Conservation (phyloP, 2,797 vertebrate genomes). For the Lagocephalus sceleratus region DNA sequence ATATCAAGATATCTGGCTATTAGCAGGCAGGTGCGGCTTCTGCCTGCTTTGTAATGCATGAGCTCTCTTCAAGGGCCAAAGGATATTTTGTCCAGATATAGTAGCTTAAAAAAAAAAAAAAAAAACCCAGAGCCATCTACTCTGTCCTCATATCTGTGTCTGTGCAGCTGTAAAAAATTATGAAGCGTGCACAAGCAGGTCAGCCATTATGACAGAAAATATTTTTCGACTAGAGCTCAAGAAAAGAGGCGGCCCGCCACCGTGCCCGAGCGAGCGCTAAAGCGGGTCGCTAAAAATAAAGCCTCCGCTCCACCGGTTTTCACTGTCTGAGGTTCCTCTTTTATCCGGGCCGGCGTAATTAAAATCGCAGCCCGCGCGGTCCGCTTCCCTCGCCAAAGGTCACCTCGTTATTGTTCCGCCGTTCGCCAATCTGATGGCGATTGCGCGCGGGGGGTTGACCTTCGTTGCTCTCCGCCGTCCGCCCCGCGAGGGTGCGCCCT, state of each 20-base stretch:
- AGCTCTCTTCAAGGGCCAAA: constrained; percentile 39
- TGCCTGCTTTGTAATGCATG: constrained; percentile 51
- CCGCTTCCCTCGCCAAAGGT: constrained; percentile 38
- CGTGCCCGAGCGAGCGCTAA: no score
- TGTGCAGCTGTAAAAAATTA: constrained; percentile 44
- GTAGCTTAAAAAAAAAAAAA: constrained; percentile 19
- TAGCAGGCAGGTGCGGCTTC: constrained; percentile 49
- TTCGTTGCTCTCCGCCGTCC: constrained; percentile 65
- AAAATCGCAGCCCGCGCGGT: constrained; percentile 16
- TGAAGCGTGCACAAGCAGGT: constrained; percentile 50
- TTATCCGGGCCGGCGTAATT: constrained; percentile 7
- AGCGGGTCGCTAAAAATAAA: no score
- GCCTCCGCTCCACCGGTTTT: no score
- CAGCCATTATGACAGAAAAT: constrained; percentile 36
- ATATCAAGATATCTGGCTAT: constrained; percentile 12
- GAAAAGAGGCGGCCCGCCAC: constrained; percentile 5
- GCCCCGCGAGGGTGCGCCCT: constrained; percentile 38
- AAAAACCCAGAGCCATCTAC: constrained; percentile 39
- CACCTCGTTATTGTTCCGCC: constrained; percentile 54
- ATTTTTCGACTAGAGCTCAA: constrained; percentile 16
- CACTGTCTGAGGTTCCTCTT: neutral
- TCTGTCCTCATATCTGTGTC: constrained; percentile 10
- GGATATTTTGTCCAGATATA: constrained; percentile 28
- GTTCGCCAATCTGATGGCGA: constrained; percentile 59
- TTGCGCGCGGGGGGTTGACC: constrained; percentile 61